Base-by-base conservation (phyloP, 1,140 invertebrate species). In the Drosophila carrolli region DNA sequence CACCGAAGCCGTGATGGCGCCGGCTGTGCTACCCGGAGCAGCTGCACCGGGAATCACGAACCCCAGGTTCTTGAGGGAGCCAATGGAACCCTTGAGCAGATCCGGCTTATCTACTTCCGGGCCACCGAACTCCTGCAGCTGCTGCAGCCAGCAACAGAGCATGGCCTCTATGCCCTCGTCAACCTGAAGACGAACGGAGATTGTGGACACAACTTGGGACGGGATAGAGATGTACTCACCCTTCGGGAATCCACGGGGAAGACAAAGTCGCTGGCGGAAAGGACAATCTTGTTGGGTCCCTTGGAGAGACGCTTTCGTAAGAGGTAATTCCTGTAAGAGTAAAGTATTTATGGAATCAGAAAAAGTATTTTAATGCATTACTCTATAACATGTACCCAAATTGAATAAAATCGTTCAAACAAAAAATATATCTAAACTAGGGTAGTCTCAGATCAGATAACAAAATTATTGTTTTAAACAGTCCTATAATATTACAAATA, bases 31-130 rank as follows among this genome's bases (percentile, higher is more conserved):
- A 63, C 83, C 93, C 0, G 91, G 48, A 4, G 89, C 78, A 1
- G 81, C 56, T 88, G 66, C 88, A 56, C 91, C 92, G 2, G 86
- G 85, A 70, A 92, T 83, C 58, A 94, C 82, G 77, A 93, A 92
- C 82, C 92, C 92, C 1, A 65, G 72, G 94, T 91, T 92, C 93
- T 94, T 94, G 60, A 95, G 78, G n/a, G 95, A 94, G n/a, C 94
- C 94, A 37, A 95, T 94, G 8, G 96, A 96, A 2, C 95, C 96
- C 88, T 96, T 96, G 0, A 97, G 93, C 44, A 97, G 92, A 91
- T 97, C 97, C 0, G 97, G 96, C 73, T 96, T 97, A 59, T 97
- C 96, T 11, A 96, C 95, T 92, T 96, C 96, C 0, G 96, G 95
- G 0, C 95, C 96, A 13, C 95, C 96, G 65, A 96, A 96, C 81